Conservation (phyloP, 2,797 vertebrate genomes). For the Rachycentron canadum region DNA sequence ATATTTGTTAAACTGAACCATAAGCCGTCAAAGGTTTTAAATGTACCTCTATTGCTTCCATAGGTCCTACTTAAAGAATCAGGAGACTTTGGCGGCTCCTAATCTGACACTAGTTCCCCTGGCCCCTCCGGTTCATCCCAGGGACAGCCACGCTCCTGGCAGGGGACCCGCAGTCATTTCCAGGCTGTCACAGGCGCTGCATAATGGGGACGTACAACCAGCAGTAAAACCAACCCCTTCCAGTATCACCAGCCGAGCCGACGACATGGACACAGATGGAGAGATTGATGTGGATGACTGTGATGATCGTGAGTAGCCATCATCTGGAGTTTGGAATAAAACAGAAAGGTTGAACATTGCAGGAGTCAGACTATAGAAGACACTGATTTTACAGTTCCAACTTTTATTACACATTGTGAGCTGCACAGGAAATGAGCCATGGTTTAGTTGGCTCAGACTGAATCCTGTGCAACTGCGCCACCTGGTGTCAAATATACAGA, state of each 20-base stretch:
- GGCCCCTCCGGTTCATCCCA: conserved; percentile 75
- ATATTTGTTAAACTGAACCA: not conserved
- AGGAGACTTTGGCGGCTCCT: conserved; percentile 86
- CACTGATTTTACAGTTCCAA: conserved; percentile 35
- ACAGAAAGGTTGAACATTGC: conserved; percentile 1
- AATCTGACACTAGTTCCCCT: conserved; percentile 88
- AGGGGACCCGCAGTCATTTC: conserved; percentile 75
- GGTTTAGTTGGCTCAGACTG: not conserved
- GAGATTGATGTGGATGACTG: conserved; percentile 96
- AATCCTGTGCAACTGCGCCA: conserved; percentile 63
- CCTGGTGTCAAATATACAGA: conserved; percentile 57
- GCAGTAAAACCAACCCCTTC: conserved; percentile 69
- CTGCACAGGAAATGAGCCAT: conserved; percentile 23
- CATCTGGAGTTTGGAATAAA: not conserved
- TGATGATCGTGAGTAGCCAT: conserved; percentile 90
- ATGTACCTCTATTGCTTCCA: conserved; percentile 14
- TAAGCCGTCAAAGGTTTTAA: not conserved
- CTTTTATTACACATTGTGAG: conserved; percentile 42
- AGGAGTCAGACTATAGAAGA: conserved; percentile 14
- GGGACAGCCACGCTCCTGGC: conserved; percentile 80
- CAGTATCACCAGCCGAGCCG: conserved; percentile 56
- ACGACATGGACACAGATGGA: conserved; percentile 93
- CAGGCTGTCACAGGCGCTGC: conserved; percentile 86
- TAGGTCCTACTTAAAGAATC: conserved; percentile 90
- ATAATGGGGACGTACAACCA: conserved; percentile 73